Conservation (phyloP, 2,797 vertebrate species). For the Rhinophrynus dorsalis region DNA sequence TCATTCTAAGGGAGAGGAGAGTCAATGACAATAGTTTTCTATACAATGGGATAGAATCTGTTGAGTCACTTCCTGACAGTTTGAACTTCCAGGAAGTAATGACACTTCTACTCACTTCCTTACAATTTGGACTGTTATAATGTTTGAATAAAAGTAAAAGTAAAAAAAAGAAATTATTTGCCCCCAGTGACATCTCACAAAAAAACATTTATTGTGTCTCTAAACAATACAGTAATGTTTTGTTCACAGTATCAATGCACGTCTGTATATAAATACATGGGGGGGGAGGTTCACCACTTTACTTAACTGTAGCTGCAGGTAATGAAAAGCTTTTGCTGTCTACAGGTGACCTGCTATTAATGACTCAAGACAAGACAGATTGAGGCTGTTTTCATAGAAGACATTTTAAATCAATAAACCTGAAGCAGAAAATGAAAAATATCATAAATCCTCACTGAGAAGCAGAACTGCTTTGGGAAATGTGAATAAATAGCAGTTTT, state of each 20-base stretch:
- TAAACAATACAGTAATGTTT: conserved; percentile 13
- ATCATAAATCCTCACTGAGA: conserved; percentile 45
- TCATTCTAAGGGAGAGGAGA: too few relatives aligned
- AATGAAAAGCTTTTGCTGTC: conserved; percentile 57
- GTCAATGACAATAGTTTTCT: too few relatives aligned
- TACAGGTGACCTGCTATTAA: conserved; percentile 52
- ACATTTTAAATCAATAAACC: conserved; percentile 56
- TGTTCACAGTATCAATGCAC: conserved; percentile 5
- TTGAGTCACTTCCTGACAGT: too few relatives aligned
- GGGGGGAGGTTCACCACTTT: too few relatives aligned
- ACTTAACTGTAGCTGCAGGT: conserved; percentile 50
- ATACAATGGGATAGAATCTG: too few relatives aligned
- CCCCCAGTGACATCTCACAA: too few relatives aligned
- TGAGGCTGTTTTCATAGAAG: conserved; percentile 54
- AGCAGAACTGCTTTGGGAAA: conserved; percentile 29
- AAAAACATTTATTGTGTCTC: too few relatives aligned
- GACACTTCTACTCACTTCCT: too few relatives aligned
- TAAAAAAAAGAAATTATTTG: too few relatives aligned
- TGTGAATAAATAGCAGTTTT: conserved; percentile 44
- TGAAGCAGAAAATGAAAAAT: conserved; percentile 54
- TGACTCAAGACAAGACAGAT: conserved; percentile 55
- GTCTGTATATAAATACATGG: conserved; percentile 34
- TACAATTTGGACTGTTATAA: too few relatives aligned
- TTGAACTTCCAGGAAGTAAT: too few relatives aligned
- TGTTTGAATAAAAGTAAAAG: too few relatives aligned